phyloP scores from a whole-genome alignment of 2,888 invertebrate species.

The Mechanitis messenoides region DNA sequence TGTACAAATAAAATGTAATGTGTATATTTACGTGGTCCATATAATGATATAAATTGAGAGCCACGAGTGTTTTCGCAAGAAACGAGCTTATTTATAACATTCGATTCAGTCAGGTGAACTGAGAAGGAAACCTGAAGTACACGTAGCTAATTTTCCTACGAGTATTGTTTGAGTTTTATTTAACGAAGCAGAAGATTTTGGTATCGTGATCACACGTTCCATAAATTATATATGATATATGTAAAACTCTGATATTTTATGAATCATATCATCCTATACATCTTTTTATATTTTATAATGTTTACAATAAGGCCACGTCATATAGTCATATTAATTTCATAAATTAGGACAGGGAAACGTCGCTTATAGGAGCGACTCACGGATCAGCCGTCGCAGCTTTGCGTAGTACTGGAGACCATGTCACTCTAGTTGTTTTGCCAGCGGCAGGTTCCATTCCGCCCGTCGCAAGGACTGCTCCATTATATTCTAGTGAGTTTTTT shows the following conservation, averaged over 20 bases:
- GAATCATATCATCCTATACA: too few species aligned
- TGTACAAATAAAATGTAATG: too few species aligned
- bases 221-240: too few species aligned
- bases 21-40: not conserved
- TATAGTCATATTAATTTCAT: not conserved
- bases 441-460: constrained; percentile 65
- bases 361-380: constrained; percentile 68
- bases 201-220: not conserved
- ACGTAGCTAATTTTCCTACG: constrained; percentile 9
- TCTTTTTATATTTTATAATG: not conserved
- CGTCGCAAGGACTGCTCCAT: constrained; percentile 59
- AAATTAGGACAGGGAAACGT: constrained; percentile 65
- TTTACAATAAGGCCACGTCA: too few species aligned
- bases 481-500: constrained; percentile 59
- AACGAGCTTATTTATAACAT: constrained; percentile 12
- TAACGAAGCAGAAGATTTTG: constrained; percentile 6
- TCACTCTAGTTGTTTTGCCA: constrained; percentile 65
- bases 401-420: constrained; percentile 67
- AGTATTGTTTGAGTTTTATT: constrained; percentile 10
- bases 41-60: not conserved
- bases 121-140: constrained; percentile 17
- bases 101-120: constrained; percentile 18
- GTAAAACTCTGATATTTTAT: too few species aligned
- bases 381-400: constrained; percentile 68
- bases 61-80: not conserved